phyloP scores from a whole-genome alignment of 2,888 invertebrate species.

The Lissonota sp. region DNA sequence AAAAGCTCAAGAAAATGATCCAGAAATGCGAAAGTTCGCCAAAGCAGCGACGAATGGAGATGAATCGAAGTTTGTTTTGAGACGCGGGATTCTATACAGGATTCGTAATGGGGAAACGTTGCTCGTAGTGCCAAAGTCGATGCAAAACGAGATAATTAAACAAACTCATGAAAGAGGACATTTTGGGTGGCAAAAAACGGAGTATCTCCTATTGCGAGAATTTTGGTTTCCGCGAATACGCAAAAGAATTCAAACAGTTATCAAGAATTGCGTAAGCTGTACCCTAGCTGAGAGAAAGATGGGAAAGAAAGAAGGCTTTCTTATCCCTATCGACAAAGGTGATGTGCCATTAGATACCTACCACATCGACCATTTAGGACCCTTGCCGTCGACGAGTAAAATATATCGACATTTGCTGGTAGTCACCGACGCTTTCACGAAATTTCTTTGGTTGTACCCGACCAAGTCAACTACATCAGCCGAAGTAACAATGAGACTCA shows the following conservation, averaged over 20 bases:
- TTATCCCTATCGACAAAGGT: constrained; percentile 5
- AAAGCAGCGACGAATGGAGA: constrained; percentile 1
- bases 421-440: constrained; percentile 1
- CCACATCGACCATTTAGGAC: constrained; percentile 15
- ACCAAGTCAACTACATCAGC: too few relatives aligned
- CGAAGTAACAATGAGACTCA: too few relatives aligned
- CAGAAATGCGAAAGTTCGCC: constrained; percentile 11
- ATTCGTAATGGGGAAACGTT: too few relatives aligned
- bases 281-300: not conserved
- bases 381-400: constrained; percentile 3
- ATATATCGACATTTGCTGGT: constrained; percentile 1
- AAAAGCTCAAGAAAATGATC: constrained; percentile 41
- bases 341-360: constrained; percentile 3
- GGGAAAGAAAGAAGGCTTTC: not conserved
- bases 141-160: too few relatives aligned
- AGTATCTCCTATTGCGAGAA: constrained; percentile 29
- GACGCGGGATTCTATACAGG: too few relatives aligned
- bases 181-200: too few relatives aligned
- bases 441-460: too few relatives aligned
- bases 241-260: constrained; percentile 28
- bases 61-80: constrained; percentile 13
- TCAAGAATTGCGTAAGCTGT: constrained; percentile 64
- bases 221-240: constrained; percentile 52
- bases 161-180: too few relatives aligned
- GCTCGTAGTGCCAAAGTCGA: too few relatives aligned